phyloP scores from a whole-genome alignment of 1,140 invertebrate genomes.

The Lasioglossum baleicum region DNA sequence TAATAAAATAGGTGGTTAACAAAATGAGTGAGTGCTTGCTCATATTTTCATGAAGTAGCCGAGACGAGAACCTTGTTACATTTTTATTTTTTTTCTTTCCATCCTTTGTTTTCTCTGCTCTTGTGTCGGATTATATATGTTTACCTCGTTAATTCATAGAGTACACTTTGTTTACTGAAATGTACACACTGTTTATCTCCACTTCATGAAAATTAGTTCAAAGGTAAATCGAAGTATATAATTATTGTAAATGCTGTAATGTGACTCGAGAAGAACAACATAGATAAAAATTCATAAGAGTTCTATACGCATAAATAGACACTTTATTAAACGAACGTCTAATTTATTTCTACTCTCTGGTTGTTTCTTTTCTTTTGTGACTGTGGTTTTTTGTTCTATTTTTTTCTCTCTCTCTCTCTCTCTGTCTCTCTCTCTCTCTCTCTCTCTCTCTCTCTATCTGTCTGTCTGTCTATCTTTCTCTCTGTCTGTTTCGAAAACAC shows the following conservation, averaged over 20 bases:
- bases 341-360: slow-evolving; percentile 74
- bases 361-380: slow-evolving; percentile 51
- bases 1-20: slow-evolving; percentile 62
- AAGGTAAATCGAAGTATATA: slow-evolving; percentile 54
- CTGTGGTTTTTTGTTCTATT: no score
- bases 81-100: slow-evolving; percentile 33
- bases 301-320: slow-evolving; percentile 69
- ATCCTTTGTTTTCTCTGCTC: slow-evolving; percentile 30
- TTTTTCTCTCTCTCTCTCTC: no score
- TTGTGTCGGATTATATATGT: slow-evolving; percentile 29
- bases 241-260: slow-evolving; percentile 68
- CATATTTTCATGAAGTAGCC: slow-evolving; percentile 64
- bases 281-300: slow-evolving; percentile 58
- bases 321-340: slow-evolving; percentile 72
- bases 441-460: no score
- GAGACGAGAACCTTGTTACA: slow-evolving; percentile 37
- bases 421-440: no score
- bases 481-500: not conserved
- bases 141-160: slow-evolving; percentile 41
- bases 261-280: slow-evolving; percentile 54
- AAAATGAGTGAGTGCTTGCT: slow-evolving; percentile 61
- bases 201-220: slow-evolving; percentile 60
- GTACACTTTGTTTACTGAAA: slow-evolving; percentile 51
- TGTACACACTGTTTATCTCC: slow-evolving; percentile 59
- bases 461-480: slow-evolving; percentile 61